Evolutionary conservation across 2,113 vertebrate genomes (phyloP).

Genomic region (Taxidea taxus): DNA sequence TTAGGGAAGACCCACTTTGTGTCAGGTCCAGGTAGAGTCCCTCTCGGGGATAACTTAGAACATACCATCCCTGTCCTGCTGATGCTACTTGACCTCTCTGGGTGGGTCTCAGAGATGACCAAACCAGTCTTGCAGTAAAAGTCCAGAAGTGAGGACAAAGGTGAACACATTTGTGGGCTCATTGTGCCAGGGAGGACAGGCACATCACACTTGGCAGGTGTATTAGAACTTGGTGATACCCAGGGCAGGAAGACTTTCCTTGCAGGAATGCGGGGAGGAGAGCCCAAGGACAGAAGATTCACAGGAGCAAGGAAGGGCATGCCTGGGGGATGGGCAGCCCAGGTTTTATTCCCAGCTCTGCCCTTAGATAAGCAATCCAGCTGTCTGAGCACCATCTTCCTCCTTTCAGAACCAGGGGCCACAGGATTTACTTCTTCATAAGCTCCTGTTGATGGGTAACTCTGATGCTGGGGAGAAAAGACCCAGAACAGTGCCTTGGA

Average conservation of each 20-base stretch:
- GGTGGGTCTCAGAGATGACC: not conserved
- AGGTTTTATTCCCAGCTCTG: not conserved
- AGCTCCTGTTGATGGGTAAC: fast-evolving
- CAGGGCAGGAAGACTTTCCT: not conserved
- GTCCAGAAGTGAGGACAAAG: not conserved
- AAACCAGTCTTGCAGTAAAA: not conserved
- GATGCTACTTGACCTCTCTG: not conserved
- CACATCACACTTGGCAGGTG: not conserved
- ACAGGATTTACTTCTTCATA: fast-evolving
- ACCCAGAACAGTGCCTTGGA: not conserved
- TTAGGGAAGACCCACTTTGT: not conserved
- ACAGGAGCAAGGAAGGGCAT: not conserved
- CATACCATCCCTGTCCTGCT: not conserved
- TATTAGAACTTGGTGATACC: not conserved
- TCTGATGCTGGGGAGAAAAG: not conserved
- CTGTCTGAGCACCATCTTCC: not conserved
- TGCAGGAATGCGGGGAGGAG: not conserved
- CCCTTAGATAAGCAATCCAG: not conserved
- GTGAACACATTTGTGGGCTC: fast-evolving
- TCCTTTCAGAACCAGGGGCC: not conserved
- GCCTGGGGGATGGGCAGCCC: fast-evolving
- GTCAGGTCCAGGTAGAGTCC: not conserved
- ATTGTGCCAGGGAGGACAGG: not conserved
- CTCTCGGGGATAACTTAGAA: not conserved
- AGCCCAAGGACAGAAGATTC: not conserved